These are phyloP conservation scores for Hystrix brachyura DNA, from an alignment of 2,113 vertebrate genomes.

Conservation along the genomic window DNA sequence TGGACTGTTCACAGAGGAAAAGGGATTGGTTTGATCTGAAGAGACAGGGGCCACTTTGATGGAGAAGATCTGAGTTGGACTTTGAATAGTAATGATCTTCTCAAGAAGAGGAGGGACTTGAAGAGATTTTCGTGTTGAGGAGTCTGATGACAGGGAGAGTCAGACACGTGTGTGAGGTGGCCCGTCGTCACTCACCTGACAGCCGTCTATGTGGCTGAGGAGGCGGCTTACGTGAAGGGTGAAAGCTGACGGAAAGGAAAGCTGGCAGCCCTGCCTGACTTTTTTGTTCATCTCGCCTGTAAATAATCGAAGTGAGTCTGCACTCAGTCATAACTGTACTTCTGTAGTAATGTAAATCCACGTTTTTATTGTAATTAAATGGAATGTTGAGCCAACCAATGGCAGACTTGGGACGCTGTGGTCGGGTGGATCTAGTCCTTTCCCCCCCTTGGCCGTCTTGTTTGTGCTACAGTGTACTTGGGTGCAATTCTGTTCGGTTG, in stretches of 20 bases:
- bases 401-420: neutral
- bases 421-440: neutral
- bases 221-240: neutral
- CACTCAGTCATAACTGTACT: neutral
- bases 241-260: neutral
- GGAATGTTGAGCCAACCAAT: neutral
- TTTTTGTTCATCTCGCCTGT: neutral
- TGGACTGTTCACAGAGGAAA: neutral
- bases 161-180: neutral
- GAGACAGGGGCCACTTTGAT: neutral
- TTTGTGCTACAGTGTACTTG: neutral
- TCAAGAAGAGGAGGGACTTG: neutral
- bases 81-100: neutral
- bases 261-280: fast-evolving
- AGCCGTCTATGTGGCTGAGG: neutral
- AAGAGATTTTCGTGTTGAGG: neutral
- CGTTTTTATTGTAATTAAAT: neutral
- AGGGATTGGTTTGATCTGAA: conserved; percentile 2
- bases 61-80: neutral
- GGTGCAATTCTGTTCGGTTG: neutral
- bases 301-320: neutral
- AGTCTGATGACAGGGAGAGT: neutral
- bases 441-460: neutral
- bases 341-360: neutral
- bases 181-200: neutral